Percentiles rank a stretch among this genome's conserved stretches.
phyloP scores from a whole-genome alignment of 2,113 vertebrate species.

The Gallinago paraguaiae region DNA sequence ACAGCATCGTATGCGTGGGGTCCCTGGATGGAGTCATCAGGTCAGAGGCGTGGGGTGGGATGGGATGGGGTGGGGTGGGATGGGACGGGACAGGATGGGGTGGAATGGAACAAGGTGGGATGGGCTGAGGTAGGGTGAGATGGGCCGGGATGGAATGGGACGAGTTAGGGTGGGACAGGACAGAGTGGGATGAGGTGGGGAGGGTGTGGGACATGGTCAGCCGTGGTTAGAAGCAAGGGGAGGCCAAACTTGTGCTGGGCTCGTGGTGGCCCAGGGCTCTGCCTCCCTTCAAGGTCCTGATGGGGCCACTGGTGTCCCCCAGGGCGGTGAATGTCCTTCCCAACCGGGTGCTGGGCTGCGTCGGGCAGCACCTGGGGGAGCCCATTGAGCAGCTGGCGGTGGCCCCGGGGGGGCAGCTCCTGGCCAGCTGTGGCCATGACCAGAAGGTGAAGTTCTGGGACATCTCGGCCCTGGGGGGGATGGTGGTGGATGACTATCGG shows the following conservation, averaged over 20 bases:
- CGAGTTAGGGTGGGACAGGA: no score
- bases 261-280: accelerated
- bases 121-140: no score
- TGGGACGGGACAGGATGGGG: no score
- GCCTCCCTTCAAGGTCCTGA: background rate
- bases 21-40: constrained; percentile 92
- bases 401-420: constrained; percentile 77
- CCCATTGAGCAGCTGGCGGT: constrained; percentile 87
- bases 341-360: constrained; percentile 89
- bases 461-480: constrained; percentile 72
- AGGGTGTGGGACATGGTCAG: accelerated
- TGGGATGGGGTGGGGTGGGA: no score
- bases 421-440: constrained; percentile 91
- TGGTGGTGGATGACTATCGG: constrained; percentile 86
- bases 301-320: background rate
- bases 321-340: constrained; percentile 91
- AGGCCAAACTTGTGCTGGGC: no score
- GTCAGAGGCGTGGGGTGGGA: constrained; percentile 64
- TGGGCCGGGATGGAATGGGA: no score
- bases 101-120: background rate
- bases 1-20: constrained; percentile 88
- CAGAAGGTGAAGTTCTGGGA: constrained; percentile 96
- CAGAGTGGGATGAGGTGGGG: background rate
- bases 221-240: background rate
- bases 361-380: constrained; percentile 90